Evolutionary conservation across 2,888 invertebrate species (phyloP).

Genomic region (Trachelus troglodyta): DNA sequence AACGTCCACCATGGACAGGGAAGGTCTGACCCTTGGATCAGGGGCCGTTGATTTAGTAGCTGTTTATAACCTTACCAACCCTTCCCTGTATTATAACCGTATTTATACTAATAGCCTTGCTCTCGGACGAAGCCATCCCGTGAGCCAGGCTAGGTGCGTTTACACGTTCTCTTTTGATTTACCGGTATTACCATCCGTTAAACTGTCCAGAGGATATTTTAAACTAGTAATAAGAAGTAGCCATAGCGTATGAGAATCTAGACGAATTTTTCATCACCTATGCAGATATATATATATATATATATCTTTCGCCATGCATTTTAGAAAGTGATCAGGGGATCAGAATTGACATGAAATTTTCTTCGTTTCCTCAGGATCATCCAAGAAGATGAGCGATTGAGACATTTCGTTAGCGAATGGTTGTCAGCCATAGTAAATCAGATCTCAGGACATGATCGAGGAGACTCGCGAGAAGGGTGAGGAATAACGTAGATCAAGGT

Average conservation of each 20-base stretch:
- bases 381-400: conserved; percentile 9
- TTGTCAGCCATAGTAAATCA: conserved; percentile 22
- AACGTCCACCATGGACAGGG: conserved; percentile 10
- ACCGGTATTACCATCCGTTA: conserved; percentile 1
- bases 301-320: neutral
- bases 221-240: neutral
- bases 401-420: conserved; percentile 11
- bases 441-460: conserved; percentile 11
- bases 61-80: conserved; percentile 59
- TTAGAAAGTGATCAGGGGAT: neutral
- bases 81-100: conserved; percentile 61
- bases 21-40: conserved; percentile 24
- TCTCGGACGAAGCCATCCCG: conserved; percentile 10
- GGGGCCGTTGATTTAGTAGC: conserved; percentile 60
- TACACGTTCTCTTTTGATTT: conserved; percentile 2
- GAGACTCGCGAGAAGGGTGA: neutral
- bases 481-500: neutral
- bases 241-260: neutral
- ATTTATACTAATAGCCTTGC: conserved; percentile 62
- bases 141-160: neutral
- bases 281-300: neutral
- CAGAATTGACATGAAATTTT: neutral
- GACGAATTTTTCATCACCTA: neutral
- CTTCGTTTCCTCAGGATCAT: neutral
- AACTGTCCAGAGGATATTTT: conserved; percentile 1